Base-by-base conservation (phyloP, 2,113 vertebrate genomes). In the Syngnathus scovelli region DNA sequence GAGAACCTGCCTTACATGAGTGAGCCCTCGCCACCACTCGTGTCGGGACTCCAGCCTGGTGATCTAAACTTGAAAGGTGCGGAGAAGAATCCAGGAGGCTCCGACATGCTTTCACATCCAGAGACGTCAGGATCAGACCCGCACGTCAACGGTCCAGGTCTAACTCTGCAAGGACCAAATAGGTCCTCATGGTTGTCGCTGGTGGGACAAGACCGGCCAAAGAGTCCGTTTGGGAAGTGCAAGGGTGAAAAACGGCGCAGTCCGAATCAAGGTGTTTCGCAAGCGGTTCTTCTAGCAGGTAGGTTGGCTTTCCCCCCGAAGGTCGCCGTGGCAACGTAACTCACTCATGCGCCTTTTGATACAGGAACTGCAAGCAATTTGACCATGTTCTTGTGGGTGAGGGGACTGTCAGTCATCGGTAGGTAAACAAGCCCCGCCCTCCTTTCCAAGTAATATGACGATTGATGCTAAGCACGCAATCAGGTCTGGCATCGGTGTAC, bases 401-500 rank as follows among this genome's bases (percentile, higher is more conserved):
- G 15, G n/a, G 15, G 19, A 19, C 9, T 19, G 15, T 27, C 15
- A 70, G 33, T 43, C 66, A 48, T 6, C 85, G 38, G 69, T 88
- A 52, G 86, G 83, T 86, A 70, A 8, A 84, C 68, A 61, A 58
- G 19, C 5, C 1, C 10, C n/a, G 38, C n/a, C 13, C 43, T 3
- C 12, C 44, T 5, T 5, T 15, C 41, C 1, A 11, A 12, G 12
- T 11, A 43, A 43, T 10, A 43, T 10, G 4, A 48, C 0, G 13
- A 16, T 16, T 1, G 23, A 11, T 33, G 27, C 10, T 60, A 23
- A 54, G 13, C 12, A 13, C 68, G 3, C 7, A 49, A 51, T 64
- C 70, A 89, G 88, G 88, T 74, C 64, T 74, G 23, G 21, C 46
- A 18, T 64, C 4, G 36, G 66, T 89, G 46, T 82, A 80, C 71